Evolutionary conservation across 2,113 vertebrate species (phyloP).

Genomic region (Globicephala melas): DNA sequence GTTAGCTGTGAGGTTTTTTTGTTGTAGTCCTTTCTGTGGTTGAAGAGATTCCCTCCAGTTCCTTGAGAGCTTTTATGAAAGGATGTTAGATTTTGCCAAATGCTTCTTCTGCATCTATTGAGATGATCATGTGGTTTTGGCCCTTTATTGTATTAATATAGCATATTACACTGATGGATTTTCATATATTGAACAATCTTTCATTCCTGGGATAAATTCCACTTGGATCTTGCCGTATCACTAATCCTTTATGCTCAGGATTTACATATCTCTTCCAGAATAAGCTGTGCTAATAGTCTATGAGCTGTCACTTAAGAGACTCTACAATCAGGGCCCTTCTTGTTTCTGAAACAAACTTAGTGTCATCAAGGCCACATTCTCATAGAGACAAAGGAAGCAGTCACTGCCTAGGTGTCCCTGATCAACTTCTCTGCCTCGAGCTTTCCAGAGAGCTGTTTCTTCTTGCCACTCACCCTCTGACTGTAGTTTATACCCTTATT

Average conservation of each 20-base stretch:
- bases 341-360: not conserved
- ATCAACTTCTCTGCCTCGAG: not conserved
- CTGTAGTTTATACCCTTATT: not conserved
- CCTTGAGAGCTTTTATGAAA: not conserved
- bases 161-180: not conserved
- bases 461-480: not conserved
- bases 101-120: not conserved
- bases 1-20: not conserved
- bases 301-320: not conserved
- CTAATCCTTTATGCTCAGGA: not conserved
- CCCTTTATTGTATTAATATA: not conserved
- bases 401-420: not conserved
- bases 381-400: not conserved
- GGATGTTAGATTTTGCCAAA: not conserved
- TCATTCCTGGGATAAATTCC: not conserved
- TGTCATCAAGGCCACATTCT: not conserved
- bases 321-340: not conserved
- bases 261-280: not conserved
- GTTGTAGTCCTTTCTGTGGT: not conserved
- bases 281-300: not conserved
- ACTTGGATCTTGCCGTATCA: not conserved
- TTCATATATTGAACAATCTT: not conserved
- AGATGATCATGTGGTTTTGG: not conserved
- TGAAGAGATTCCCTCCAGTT: not conserved
- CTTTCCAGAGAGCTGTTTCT: not conserved